Conservation (phyloP, 2,797 vertebrate species). For the Protosalanx chinensis region DNA sequence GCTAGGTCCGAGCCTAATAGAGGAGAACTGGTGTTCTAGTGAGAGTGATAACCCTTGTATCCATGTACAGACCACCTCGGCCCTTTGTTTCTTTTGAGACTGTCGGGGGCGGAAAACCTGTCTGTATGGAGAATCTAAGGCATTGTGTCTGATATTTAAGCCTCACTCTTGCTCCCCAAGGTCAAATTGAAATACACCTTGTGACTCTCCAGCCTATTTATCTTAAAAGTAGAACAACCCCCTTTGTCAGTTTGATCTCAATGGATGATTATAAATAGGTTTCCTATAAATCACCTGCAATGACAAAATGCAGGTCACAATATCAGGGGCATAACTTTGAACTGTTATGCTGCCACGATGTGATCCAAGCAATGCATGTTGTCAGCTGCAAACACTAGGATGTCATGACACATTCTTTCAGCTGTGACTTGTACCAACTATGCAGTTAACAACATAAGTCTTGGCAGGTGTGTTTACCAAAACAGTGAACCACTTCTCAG, state of each 20-base stretch:
- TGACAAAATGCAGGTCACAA: conserved; percentile 41
- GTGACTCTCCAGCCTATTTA: conserved; percentile 48
- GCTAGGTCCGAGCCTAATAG: conserved; percentile 43
- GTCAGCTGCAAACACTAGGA: background rate
- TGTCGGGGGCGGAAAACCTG: background rate
- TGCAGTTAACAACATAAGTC: background rate
- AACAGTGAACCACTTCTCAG: background rate
- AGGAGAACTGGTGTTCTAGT: conserved; percentile 22
- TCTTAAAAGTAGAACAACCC: conserved; percentile 53
- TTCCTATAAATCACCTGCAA: conserved; percentile 52
- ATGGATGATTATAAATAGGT: conserved; percentile 57
- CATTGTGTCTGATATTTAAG: background rate
- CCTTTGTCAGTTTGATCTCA: conserved; percentile 62
- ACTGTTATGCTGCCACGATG: background rate
- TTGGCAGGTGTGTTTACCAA: background rate
- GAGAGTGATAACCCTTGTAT: conserved; percentile 18
- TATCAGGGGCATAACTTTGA: conserved; percentile 14
- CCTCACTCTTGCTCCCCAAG: conserved; percentile 38
- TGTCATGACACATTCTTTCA: too few species aligned
- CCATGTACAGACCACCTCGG: conserved; percentile 4
- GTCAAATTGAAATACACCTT: conserved; percentile 55
- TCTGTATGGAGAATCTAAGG: background rate
- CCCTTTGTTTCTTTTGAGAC: too few species aligned
- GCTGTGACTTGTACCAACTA: background rate
- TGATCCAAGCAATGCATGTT: background rate